These are phyloP conservation scores for Caenorhabditis remanei DNA, from an alignment of 1,140 invertebrate genomes.

Conservation along the genomic window DNA sequence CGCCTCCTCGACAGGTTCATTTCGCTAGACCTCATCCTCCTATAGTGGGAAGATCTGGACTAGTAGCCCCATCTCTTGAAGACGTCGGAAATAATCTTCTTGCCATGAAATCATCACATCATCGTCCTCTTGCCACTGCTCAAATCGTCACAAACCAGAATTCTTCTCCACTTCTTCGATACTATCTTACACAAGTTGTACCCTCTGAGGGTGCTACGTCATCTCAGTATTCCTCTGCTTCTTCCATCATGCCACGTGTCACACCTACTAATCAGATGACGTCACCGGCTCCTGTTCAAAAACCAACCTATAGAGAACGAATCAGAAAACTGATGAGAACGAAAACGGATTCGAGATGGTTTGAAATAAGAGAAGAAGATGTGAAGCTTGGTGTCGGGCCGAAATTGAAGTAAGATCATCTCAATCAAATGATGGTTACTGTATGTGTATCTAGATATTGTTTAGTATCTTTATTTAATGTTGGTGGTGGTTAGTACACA, in stretches of 20 bases:
- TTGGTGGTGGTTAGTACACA: neutral
- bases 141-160: neutral
- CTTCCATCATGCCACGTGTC: neutral
- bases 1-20: neutral
- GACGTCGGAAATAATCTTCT: slow-evolving; percentile 17
- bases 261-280: neutral
- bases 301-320: neutral
- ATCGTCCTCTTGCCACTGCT: neutral
- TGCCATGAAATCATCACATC: neutral
- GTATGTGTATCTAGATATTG: neutral
- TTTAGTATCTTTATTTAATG: neutral
- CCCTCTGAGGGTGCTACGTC: neutral
- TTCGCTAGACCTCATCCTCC: neutral
- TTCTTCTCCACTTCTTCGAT: neutral
- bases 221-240: neutral
- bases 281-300: too few relatives aligned
- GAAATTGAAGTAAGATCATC: neutral
- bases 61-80: slow-evolving; percentile 1
- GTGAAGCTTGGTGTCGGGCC: slow-evolving; percentile 12
- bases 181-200: neutral
- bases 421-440: neutral
- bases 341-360: slow-evolving; percentile 27
- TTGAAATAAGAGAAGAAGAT: slow-evolving; percentile 1
- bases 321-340: neutral
- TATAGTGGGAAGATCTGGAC: too few relatives aligned